These are phyloP conservation scores for Leptopterna dolabrata DNA, from an alignment of 2,888 invertebrate genomes.

Conservation along the genomic window DNA sequence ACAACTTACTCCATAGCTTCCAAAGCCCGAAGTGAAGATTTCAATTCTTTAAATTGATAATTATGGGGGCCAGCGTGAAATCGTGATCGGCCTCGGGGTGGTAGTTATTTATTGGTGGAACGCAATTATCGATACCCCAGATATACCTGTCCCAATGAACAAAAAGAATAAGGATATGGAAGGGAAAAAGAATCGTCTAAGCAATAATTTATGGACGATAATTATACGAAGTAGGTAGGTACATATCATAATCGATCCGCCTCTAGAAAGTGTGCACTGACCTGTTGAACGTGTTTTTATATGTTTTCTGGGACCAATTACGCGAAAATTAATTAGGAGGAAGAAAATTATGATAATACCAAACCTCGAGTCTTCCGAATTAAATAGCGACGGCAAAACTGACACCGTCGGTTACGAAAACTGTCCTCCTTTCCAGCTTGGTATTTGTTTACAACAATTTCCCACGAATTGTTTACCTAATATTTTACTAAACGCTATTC, in stretches of 20 bases:
- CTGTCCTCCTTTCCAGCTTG: too few species aligned
- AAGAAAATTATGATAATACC: background rate
- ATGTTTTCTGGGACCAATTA: background rate
- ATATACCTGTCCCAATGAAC: background rate
- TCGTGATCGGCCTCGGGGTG: constrained; percentile 18
- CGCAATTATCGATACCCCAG: constrained; percentile 26
- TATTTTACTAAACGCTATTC: too few species aligned
- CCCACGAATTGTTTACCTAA: too few species aligned
- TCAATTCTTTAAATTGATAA: constrained; percentile 20
- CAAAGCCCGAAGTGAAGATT: background rate
- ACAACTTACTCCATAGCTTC: background rate
- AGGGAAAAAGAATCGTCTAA: background rate
- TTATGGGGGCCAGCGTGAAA: constrained; percentile 10
- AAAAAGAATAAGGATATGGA: background rate
- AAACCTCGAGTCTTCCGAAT: background rate
- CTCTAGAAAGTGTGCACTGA: background rate
- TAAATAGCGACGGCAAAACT: too few species aligned
- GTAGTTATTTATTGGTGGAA: constrained; percentile 8
- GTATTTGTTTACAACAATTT: too few species aligned
- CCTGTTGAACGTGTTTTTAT: background rate
- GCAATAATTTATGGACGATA: constrained; percentile 18
- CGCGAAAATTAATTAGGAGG: background rate
- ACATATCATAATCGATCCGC: background rate
- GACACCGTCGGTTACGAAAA: too few species aligned
- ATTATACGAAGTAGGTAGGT: constrained; percentile 23